Evolutionary conservation across 1,140 invertebrate genomes (phyloP), one percentile per base, ranked within the genome.

Genomic region (Euura saliciscinereae): DNA sequence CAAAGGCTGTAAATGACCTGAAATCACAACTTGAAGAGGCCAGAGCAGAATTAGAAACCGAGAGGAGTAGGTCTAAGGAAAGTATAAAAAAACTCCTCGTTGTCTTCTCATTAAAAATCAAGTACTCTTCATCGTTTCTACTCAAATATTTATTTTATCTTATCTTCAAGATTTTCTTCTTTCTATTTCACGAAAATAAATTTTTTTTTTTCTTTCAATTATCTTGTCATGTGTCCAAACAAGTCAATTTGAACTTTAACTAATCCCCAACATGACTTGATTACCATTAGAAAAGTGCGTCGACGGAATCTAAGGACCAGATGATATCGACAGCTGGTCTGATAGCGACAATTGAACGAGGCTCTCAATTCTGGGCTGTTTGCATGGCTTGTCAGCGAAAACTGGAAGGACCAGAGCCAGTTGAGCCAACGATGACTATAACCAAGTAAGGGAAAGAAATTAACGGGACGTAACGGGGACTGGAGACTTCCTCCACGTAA

Each of bases 351-450:
- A 59, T 59, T n/a, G 51, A 6, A 59, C 10, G 51, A n/a, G 13
- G 51, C 51, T 8, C 77, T 46, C 78, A 80, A 65, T 68, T 73
- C 10, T 82, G 78, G 76, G 69, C 77, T 7, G 64, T 77, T 13
- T 83, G 82, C 73, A 68, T 70, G 65, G 76, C 68, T 5, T 83
- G 82, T 44, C 72, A 78, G 11, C 76, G 44, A 11, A 79, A 83
- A 77, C 51, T 83, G 10, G 77, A 83, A 42, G 67, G 75, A 43
- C 69, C 74, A 45, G 75, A 81, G 66, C 75, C 73, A 8, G 67
- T 78, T 6, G 76, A 78, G 44, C 70, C 80, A 3, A 77, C 75
- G 5, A 73, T 83, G 43, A 76, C 77, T 59, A 79, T 85, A 5
- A 82, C 81, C 4, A 83, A 78, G 82, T 82, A 74, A 78, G 64